These are phyloP conservation scores for Eristalis arbustorum DNA, from an alignment of 2,888 invertebrate genomes.

Conservation along the genomic window DNA sequence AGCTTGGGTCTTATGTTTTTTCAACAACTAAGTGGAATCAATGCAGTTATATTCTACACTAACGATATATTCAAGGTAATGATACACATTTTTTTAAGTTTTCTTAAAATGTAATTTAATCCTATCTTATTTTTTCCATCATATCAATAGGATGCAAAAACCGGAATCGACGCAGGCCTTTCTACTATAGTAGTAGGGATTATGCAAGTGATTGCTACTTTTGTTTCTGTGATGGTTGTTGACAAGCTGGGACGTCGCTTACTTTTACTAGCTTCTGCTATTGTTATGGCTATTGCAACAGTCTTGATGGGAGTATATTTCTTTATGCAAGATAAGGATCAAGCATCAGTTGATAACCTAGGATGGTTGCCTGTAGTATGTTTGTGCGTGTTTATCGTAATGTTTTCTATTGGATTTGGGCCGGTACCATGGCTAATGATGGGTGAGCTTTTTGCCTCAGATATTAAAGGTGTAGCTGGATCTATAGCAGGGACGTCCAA, in stretches of 20 bases:
- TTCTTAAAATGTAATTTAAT: neutral
- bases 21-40: conserved; percentile 92
- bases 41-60: conserved; percentile 91
- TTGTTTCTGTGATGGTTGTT: conserved; percentile 87
- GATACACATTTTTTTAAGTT: neutral
- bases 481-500: conserved; percentile 91
- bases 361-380: conserved; percentile 89
- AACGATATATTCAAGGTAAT: conserved; percentile 86
- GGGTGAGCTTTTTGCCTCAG: conserved; percentile 89
- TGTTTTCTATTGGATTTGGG: conserved; percentile 92
- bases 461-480: conserved; percentile 88
- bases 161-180: conserved; percentile 82
- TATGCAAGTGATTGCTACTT: conserved; percentile 87
- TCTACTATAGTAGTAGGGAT: conserved; percentile 91
- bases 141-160: conserved; percentile 75
- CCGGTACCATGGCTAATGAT: conserved; percentile 90
- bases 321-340: conserved; percentile 77
- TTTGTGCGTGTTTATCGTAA: conserved; percentile 88
- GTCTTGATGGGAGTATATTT: conserved; percentile 88
- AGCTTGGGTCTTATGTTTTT: conserved; percentile 92
- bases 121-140: conserved; percentile 14
- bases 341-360: conserved; percentile 81
- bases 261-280: conserved; percentile 86
- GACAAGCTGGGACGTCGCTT: conserved; percentile 90
- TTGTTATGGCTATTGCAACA: conserved; percentile 86